Conservation (phyloP, 2,888 invertebrate species). For the Protonemura montana region DNA sequence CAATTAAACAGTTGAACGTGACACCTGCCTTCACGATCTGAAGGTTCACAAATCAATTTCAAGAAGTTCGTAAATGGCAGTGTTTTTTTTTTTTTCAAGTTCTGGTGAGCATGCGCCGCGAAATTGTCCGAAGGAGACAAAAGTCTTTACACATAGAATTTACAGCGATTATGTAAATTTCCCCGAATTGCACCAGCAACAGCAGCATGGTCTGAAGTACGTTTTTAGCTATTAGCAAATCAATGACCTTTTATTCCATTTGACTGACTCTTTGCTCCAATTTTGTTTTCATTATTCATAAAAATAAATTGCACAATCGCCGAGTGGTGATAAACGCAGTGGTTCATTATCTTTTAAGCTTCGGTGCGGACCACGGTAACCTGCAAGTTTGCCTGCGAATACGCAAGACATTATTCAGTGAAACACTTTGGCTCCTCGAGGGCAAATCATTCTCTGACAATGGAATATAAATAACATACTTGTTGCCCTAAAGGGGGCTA, state of each 20-base stretch:
- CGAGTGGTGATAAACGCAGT: not conserved
- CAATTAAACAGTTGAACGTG: not conserved
- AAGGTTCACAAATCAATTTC: not conserved
- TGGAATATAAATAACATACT: not conserved
- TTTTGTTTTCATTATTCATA: not conserved
- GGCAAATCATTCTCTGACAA: not conserved
- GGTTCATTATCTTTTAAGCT: not conserved
- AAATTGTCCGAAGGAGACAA: not conserved
- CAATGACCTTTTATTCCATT: not conserved
- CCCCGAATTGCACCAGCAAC: not conserved
- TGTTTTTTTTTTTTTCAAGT: not conserved
- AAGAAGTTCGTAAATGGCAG: not conserved
- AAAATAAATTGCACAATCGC: not conserved
- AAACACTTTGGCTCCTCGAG: not conserved
- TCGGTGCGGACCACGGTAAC: too few relatives aligned
- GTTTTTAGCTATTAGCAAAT: not conserved
- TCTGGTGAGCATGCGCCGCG: too few relatives aligned
- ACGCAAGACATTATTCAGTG: not conserved
- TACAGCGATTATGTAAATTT: not conserved
- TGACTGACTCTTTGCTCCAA: conserved; percentile 4
- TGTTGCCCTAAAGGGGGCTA: not conserved
- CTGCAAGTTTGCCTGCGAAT: too few relatives aligned
- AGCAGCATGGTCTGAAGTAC: not conserved
- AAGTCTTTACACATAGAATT: not conserved
- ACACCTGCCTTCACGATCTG: not conserved